Base-by-base conservation (phyloP, 2,797 vertebrate genomes). In the Tauraco hartlaubi region DNA sequence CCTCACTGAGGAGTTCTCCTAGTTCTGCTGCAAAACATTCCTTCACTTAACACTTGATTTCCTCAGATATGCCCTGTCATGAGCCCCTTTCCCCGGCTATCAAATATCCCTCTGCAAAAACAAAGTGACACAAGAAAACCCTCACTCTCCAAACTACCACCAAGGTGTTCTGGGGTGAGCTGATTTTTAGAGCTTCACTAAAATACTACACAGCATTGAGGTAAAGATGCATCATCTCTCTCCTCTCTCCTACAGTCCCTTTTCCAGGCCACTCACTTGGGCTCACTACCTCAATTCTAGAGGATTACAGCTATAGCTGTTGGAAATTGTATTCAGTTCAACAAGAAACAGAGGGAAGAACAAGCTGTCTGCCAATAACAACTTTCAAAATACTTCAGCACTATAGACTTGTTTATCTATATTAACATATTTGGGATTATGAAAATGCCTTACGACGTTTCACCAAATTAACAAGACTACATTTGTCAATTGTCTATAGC, bases 381-480 rank as follows among this genome's bases (percentile, higher is more conserved):
- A 66, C 15, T 18, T 51, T 56, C 11, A 63, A 59, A 59, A 73
- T 83, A 55, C 39, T 85, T 77, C 28, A 76, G 54, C 41, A 82
- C 18, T 20, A n/a, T 1, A 15, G 18, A 14, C 6, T 52, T 46
- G 10, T 76, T 94, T 69, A 48, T 64, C 17, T 6, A 8, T 19
- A 48, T 2, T 8, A 69, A 43, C 3, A 5, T 16, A 51, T 23
- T n/a, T n/a, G 3, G 15, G 72, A 14, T 39, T 61, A 88, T 59
- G 84, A 91, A 96, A 91, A 84, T 43, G 44, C 64, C 82, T 88
- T 91, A 58, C 55, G 88, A 67, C 66, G 9, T 75, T 94, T 93
- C 68, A 85, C 37, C 29, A 90, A 75, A 94, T 86, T 64, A 91
- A 63, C 16, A 56, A 72, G 75, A 79, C 81, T 85, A 20, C 20